Percentiles rank a stretch among this genome's conserved stretches.
phyloP scores from a whole-genome alignment of 2,113 vertebrate species.

The Upupa epops region DNA sequence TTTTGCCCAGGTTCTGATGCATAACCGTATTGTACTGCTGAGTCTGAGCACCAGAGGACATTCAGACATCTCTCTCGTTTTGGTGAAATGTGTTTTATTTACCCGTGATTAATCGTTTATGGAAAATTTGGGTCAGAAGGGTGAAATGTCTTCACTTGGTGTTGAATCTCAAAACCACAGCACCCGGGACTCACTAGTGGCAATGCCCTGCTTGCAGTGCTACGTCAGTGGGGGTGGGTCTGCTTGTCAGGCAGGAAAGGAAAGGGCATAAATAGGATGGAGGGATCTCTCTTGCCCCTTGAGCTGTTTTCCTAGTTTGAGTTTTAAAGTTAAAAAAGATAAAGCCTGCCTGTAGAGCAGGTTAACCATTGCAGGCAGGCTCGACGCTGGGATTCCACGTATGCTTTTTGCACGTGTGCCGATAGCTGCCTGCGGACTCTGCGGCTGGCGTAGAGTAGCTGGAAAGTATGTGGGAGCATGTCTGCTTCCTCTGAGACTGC shows the following conservation, averaged over 20 bases:
- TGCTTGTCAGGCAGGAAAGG: not conserved
- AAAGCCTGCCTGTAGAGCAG: not conserved
- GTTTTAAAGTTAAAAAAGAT: not conserved
- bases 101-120: not conserved
- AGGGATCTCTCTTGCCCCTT: not conserved
- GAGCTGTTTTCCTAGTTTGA: not conserved
- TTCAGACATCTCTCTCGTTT: not conserved
- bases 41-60: conserved; percentile 1
- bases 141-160: not conserved
- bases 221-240: conserved; percentile 32
- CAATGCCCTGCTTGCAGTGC: not conserved
- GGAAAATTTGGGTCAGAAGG: conserved; percentile 53
- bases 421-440: conserved; percentile 34
- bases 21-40: not conserved
- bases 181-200: not conserved
- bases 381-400: not conserved
- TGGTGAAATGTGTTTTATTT: not conserved
- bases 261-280: not conserved
- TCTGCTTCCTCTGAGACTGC: conserved; percentile 85
- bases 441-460: conserved; percentile 62
- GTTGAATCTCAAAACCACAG: conserved; percentile 27
- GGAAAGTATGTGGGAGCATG: conserved; percentile 76
- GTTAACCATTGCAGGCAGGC: conserved; percentile 17
- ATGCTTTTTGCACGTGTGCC: conserved; percentile 1
- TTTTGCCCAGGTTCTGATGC: conserved; percentile 18